Conservation (phyloP, 2,888 invertebrate species). For the Geophilus truncorum region DNA sequence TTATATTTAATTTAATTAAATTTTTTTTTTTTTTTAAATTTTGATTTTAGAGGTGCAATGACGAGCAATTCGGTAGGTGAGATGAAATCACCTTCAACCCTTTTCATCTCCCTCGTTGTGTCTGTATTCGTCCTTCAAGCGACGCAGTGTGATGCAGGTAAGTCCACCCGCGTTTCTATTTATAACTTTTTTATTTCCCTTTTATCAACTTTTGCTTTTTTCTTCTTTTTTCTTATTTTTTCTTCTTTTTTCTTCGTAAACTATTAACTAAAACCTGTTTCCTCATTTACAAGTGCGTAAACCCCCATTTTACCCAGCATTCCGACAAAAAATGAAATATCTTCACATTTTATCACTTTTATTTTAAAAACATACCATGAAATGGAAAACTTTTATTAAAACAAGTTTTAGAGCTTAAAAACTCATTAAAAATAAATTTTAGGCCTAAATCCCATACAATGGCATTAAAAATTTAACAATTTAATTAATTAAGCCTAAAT, state of each 20-base stretch:
- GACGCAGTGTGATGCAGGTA: slow-evolving; percentile 11
- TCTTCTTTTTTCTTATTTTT: not conserved
- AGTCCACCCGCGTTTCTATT: not conserved
- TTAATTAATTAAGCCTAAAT: too few species aligned
- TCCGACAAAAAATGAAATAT: too few species aligned
- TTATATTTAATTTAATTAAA: not conserved
- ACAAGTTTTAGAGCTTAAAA: too few species aligned
- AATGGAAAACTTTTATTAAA: too few species aligned
- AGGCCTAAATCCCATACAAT: too few species aligned
- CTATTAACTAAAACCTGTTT: too few species aligned
- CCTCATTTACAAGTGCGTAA: too few species aligned
- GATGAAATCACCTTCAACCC: not conserved
- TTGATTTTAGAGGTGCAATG: slow-evolving; percentile 1
- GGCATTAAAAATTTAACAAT: too few species aligned
- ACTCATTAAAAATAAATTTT: too few species aligned
- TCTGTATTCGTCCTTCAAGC: slow-evolving; percentile 1
- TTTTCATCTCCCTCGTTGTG: not conserved
- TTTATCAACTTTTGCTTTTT: not conserved
- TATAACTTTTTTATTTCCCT: not conserved
- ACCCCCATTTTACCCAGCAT: too few species aligned
- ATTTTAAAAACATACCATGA: too few species aligned
- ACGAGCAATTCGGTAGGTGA: not conserved
- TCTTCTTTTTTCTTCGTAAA: not conserved
- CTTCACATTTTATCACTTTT: too few species aligned
- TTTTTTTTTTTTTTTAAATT: not conserved